Evolutionary conservation across 2,113 vertebrate species (phyloP), one percentile per base, ranked within the genome.

Genomic region (Noctilio leporinus): DNA sequence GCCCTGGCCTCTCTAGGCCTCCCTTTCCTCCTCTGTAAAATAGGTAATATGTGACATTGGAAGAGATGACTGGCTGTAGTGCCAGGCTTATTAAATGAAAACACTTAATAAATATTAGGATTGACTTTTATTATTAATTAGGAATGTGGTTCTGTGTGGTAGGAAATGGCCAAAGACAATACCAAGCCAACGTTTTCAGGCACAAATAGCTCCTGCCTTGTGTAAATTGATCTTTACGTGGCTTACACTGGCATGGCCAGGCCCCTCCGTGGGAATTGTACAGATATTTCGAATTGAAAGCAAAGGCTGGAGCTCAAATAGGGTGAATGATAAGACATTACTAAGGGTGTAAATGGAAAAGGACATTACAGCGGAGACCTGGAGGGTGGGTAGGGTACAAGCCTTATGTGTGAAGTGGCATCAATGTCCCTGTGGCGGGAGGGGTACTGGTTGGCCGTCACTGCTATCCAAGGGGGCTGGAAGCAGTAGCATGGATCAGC

Each of bases 61-160:
- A 80, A 85, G 20, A 43, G 47, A 86, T 33, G 53, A 33, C 76
- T 90, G 49, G 8, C 10, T 64, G 16, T 35, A 73, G 47, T 33
- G 24, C 47, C 57, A 84, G 28, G 47, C 45, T 77, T 88, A 85
- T 64, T 65, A 76, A 91, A 77, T 12, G n/a, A 35, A 89, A 65
- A 14, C 33, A 47, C 62, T 84, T 87, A 69, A 53, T 40, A 81
- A 85, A 47, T 57, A 16, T 87, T 72, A 80, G 14, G 28, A 17
- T 78, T 92, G 20, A 81, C 33, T 85, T 95, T 93, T 82, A 90
- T 80, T 82, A 90, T 96, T 91, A 91, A 93, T 82, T 86, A 82
- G 72, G 59, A 82, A 9, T 59, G 1, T 57, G 64, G 49, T 12
- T 94, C 15, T 75, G 6, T 83, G 76, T 51, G 55, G 10, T 43